phyloP scores from a whole-genome alignment of 2,888 invertebrate genomes.

The Hoplodrina blanda region DNA sequence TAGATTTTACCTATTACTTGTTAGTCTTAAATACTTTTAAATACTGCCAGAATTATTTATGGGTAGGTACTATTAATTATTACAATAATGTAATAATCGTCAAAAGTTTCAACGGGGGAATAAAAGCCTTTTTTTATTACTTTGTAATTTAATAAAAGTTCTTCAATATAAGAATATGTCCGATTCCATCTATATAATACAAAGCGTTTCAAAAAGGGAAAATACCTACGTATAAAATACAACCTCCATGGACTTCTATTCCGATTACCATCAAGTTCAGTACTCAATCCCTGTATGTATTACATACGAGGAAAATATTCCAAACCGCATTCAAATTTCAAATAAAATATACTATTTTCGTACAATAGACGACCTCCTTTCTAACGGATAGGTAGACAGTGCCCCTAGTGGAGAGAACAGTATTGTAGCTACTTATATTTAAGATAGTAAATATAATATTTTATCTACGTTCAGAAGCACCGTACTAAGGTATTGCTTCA shows the following conservation, averaged over 20 bases:
- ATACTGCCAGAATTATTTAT: no score
- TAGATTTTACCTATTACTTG: background rate
- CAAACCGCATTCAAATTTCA: constrained; percentile 58
- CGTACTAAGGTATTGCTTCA: constrained; percentile 67
- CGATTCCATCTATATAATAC: constrained; percentile 89
- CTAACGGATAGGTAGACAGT: constrained; percentile 47
- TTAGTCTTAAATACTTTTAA: no score
- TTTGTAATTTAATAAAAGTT: constrained; percentile 89
- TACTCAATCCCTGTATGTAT: constrained; percentile 62
- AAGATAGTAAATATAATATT: constrained; percentile 47
- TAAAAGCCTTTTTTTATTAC: constrained; percentile 67
- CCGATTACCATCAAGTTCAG: constrained; percentile 73
- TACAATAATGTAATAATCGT: no score
- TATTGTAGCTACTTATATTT: constrained; percentile 52
- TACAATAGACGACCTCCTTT: constrained; percentile 77
- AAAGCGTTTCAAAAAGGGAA: constrained; percentile 89
- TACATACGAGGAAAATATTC: constrained; percentile 59
- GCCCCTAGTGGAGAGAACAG: constrained; percentile 47
- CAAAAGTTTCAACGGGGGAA: constrained; percentile 36
- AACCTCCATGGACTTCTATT: constrained; percentile 75
- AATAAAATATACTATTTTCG: constrained; percentile 63
- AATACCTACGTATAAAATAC: constrained; percentile 88
- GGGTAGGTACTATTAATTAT: no score
- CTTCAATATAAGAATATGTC: constrained; percentile 90
- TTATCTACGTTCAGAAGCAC: constrained; percentile 70